These are phyloP conservation scores for Dendrolimus pini DNA, from an alignment of 2,888 invertebrate genomes.

Conservation along the genomic window DNA sequence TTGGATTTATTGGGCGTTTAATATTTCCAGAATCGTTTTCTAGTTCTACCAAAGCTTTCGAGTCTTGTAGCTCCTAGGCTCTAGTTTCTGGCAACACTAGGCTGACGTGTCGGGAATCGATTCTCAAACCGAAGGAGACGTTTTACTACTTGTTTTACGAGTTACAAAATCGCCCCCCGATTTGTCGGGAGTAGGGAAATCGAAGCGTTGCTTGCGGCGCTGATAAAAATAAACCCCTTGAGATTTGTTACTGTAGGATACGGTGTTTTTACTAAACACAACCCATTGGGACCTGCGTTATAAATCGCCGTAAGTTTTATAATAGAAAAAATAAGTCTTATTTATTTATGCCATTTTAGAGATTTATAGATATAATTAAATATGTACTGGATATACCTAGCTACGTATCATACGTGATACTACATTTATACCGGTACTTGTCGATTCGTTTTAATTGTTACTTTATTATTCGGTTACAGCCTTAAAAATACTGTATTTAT, in stretches of 20 bases:
- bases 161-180: slow-evolving; percentile 42
- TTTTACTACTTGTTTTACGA: slow-evolving; percentile 57
- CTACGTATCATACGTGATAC: no score
- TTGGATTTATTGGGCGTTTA: no score
- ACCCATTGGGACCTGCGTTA: slow-evolving; percentile 19
- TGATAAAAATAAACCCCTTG: slow-evolving; percentile 47
- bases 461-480: no score
- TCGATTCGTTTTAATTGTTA: no score
- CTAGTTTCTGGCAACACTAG: slow-evolving; percentile 12
- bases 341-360: no score
- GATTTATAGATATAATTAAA: no score
- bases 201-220: slow-evolving; percentile 22
- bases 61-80: background rate
- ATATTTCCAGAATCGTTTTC: no score
- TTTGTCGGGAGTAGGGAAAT: slow-evolving; percentile 34
- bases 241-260: slow-evolving; percentile 33
- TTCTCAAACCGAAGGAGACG: slow-evolving; percentile 43
- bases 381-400: no score
- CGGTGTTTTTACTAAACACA: slow-evolving; percentile 19
- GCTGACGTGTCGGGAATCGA: slow-evolving; percentile 36
- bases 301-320: slow-evolving; percentile 23
- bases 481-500: no score
- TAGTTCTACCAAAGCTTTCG: background rate
- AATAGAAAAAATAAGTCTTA: no score
- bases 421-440: no score